Conservation (phyloP, 30 jellyfish, hydroid and myxozoan species). For the Aurelia aurita complex sp. Pacific region DNA sequence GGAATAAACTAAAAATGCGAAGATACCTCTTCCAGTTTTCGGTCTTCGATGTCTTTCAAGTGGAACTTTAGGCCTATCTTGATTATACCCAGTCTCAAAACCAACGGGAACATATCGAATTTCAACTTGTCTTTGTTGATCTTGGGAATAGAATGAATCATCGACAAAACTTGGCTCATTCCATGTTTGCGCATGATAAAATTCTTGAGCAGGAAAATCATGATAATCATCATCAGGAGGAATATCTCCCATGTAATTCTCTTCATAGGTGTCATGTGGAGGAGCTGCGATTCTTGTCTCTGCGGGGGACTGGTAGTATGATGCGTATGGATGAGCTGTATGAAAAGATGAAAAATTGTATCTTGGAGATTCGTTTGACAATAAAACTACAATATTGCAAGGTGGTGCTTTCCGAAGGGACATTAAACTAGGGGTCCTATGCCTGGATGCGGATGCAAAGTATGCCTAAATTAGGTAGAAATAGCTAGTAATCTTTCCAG, state of each 20-base stretch:
- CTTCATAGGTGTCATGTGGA: background rate
- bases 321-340: background rate
- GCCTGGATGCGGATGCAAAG: too few species aligned
- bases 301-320: background rate
- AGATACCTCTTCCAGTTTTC: too few species aligned
- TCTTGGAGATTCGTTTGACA: too few species aligned
- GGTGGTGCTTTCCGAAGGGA: too few species aligned
- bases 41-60: too few species aligned
- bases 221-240: background rate
- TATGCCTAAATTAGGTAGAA: too few species aligned
- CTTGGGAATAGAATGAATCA: background rate
- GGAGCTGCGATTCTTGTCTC: background rate
- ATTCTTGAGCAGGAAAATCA: background rate
- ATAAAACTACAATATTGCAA: too few species aligned
- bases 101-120: background rate
- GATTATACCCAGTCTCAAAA: background rate
- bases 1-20: too few species aligned
- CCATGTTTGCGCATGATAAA: background rate
- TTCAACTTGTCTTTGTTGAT: constrained; percentile 1
- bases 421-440: too few species aligned
- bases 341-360: background rate
- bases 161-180: background rate
- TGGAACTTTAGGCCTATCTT: too few species aligned
- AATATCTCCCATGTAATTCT: background rate
- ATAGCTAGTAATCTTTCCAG: too few species aligned